Conservation (phyloP, 2,797 vertebrate species). For the Tadarida brasiliensis region DNA sequence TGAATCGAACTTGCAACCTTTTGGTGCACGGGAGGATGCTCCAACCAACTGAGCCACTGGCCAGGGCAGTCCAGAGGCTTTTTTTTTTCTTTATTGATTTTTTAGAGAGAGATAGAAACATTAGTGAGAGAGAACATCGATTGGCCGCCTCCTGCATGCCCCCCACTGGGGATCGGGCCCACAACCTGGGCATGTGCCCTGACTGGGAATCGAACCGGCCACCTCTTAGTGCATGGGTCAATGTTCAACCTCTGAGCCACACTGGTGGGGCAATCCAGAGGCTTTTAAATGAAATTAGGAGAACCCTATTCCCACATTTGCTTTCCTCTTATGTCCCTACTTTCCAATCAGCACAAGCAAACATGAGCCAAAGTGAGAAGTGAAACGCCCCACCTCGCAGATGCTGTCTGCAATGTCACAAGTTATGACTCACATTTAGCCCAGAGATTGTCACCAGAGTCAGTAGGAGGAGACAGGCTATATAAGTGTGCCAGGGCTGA, state of each 20-base stretch:
- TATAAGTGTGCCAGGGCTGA: not conserved
- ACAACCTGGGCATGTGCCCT: no score
- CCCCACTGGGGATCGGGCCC: no score
- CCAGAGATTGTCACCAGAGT: conserved; percentile 55
- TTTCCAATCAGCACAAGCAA: conserved; percentile 68
- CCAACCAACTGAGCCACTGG: no score
- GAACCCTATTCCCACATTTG: conserved; percentile 24
- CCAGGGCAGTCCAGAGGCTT: no score
- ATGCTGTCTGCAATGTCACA: conserved; percentile 65
- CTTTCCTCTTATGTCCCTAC: conserved; percentile 32
- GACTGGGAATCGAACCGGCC: not conserved
- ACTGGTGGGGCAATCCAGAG: not conserved
- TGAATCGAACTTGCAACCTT: no score
- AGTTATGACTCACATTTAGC: conserved; percentile 67
- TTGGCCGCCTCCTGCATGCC: no score
- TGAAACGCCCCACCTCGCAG: conserved; percentile 57
- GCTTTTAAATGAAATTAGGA: conserved; percentile 60
- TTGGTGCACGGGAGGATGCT: no score
- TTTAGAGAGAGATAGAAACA: no score
- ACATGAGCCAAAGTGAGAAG: conserved; percentile 66
- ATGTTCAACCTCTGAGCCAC: no score
- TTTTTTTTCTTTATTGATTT: no score
- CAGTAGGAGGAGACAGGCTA: conserved; percentile 51
- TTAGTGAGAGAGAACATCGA: no score
- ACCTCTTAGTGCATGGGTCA: no score